These are phyloP conservation scores for Acanthurus tractus DNA, from an alignment of 2,797 vertebrate species.

Conservation along the genomic window DNA sequence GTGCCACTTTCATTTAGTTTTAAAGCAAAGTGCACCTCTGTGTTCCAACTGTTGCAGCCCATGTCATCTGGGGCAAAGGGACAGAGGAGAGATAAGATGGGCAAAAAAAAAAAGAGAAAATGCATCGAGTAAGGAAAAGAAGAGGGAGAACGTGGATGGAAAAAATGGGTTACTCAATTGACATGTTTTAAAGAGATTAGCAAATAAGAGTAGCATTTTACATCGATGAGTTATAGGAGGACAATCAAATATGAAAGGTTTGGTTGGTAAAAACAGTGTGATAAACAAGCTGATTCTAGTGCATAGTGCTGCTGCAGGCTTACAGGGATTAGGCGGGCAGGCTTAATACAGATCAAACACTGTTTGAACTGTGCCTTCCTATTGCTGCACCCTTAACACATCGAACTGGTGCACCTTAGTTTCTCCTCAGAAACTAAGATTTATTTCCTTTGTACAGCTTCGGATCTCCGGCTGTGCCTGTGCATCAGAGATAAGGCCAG, in stretches of 20 bases:
- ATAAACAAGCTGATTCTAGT: conserved; percentile 82
- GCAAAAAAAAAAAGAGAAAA: conserved; percentile 6
- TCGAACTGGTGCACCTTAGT: conserved; percentile 52
- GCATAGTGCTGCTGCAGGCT: conserved; percentile 78
- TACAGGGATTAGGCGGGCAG: conserved; percentile 82
- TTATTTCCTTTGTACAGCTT: conserved; percentile 37
- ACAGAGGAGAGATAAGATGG: background rate
- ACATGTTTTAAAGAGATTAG: conserved; percentile 48
- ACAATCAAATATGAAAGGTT: conserved; percentile 67
- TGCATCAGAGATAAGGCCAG: conserved; percentile 56
- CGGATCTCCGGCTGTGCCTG: conserved; percentile 45
- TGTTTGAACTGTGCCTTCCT: conserved; percentile 80
- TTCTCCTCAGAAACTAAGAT: conserved; percentile 44
- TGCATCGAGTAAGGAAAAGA: conserved; percentile 14
- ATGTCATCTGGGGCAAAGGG: conserved; percentile 51
- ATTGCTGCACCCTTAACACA: conserved; percentile 63
- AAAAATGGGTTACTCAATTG: conserved; percentile 22
- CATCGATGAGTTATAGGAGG: conserved; percentile 51
- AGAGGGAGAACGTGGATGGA: conserved; percentile 8
- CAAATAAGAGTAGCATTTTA: conserved; percentile 51
- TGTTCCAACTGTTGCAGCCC: conserved; percentile 68
- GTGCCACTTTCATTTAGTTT: conserved; percentile 77
- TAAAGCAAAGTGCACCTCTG: conserved; percentile 66
- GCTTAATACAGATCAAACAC: conserved; percentile 83
- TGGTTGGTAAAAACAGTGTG: conserved; percentile 71